A percentile compares a stretch with the other conserved stretches of the same genome.
These are phyloP conservation scores for Amphilophus citrinellus DNA, from an alignment of 2,113 vertebrate genomes.

Conservation along the genomic window DNA sequence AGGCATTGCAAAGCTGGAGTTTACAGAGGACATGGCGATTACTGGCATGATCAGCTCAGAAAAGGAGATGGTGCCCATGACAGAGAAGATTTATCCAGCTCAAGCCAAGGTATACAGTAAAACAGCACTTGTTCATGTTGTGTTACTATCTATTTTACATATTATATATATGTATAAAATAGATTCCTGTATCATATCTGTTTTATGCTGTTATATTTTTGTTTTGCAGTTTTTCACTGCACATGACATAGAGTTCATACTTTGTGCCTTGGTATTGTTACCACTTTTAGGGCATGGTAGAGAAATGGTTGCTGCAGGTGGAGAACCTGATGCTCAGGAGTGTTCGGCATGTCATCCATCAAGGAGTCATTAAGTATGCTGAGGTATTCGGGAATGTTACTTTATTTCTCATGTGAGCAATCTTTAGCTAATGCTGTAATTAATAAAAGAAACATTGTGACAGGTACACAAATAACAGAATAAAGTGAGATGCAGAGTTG, in stretches of 20 bases:
- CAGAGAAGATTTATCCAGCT: constrained; percentile 84
- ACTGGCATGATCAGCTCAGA: constrained; percentile 93
- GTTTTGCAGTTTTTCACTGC: neutral
- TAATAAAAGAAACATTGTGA: neutral
- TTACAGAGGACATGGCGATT: constrained; percentile 85
- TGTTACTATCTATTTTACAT: neutral
- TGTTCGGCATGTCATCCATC: constrained; percentile 83
- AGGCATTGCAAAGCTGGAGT: constrained; percentile 91
- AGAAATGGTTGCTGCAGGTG: constrained; percentile 93
- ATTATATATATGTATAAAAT: neutral
- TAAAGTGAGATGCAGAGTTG: no score
- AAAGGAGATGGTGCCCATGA: constrained; percentile 87
- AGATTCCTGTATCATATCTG: neutral
- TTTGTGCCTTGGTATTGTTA: neutral
- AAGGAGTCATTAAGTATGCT: constrained; percentile 83
- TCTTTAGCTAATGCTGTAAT: neutral
- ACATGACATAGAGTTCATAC: neutral
- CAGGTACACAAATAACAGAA: neutral
- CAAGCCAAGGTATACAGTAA: constrained; percentile 85
- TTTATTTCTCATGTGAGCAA: neutral
- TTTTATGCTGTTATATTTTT: neutral
- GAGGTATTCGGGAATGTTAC: constrained; percentile 79
- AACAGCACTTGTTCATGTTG: neutral
- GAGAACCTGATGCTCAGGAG: constrained; percentile 89
- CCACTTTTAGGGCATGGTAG: constrained; percentile 89